phyloP scores from a whole-genome alignment of 2,888 invertebrate genomes.

The Dastarcus helophoroides region DNA sequence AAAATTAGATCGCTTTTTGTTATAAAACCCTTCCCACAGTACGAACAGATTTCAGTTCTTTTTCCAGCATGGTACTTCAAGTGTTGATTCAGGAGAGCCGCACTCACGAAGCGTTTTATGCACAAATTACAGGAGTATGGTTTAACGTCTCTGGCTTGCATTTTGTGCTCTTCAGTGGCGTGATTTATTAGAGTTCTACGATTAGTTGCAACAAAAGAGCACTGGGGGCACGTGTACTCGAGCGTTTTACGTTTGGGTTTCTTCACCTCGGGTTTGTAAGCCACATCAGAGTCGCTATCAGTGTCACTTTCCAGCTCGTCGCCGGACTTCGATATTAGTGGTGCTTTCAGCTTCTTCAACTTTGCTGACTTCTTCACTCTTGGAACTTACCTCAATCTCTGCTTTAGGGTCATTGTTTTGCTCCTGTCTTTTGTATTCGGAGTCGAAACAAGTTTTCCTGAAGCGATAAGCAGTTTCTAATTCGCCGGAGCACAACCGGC shows the following conservation, averaged over 20 bases:
- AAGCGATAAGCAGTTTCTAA: conserved; percentile 9
- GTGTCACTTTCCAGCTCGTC: conserved; percentile 2
- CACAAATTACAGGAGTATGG: conserved; percentile 23
- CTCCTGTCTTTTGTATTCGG: conserved; percentile 5
- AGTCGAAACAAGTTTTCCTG: conserved; percentile 7
- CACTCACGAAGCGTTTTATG: conserved; percentile 22
- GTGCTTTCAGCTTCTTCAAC: conserved; percentile 2
- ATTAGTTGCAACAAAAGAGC: conserved; percentile 13
- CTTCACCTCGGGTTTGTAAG: background rate
- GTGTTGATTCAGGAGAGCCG: conserved; percentile 24
- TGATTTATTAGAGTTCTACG: conserved; percentile 20
- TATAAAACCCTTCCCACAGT: conserved; percentile 34
- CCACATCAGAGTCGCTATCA: too few species aligned
- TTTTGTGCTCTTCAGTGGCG: conserved; percentile 19
- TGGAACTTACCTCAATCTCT: background rate
- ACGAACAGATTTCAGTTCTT: conserved; percentile 23
- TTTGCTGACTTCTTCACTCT: background rate
- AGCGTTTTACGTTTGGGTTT: conserved; percentile 2
- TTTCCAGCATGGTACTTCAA: conserved; percentile 25
- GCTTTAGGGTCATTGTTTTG: too few species aligned
- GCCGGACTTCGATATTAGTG: too few species aligned
- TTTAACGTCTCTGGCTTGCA: conserved; percentile 19
- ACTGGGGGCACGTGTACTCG: conserved; percentile 8
- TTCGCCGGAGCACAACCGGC: conserved; percentile 7
- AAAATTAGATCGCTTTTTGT: conserved; percentile 24